Evolutionary conservation across 2,113 vertebrate genomes (phyloP), one percentile per base, ranked within the genome.

Genomic region (Emydocephalus ijimae): DNA sequence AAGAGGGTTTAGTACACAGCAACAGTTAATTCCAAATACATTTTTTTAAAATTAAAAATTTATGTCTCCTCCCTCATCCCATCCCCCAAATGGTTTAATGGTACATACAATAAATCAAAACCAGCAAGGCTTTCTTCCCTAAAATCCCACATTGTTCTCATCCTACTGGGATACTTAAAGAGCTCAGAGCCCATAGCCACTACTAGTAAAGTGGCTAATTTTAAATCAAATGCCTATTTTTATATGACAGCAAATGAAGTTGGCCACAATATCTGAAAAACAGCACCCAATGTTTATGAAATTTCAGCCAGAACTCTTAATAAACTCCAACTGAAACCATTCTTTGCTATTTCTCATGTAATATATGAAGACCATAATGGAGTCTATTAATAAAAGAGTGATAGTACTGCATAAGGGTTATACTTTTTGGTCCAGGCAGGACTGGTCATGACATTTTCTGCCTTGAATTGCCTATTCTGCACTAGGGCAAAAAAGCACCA

Each of bases 1-100:
- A 98, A 97, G 97, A 97, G 96, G 97, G 97, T 97, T 97, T 98
- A 98, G 97, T 98, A 98, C 98, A 98, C 97, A 97, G 97, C 97
- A 98, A 97, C 97, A 98, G 95, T 97, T 97, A 98, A 97, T 97
- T 97, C 95, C 97, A 98, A 98, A 95, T 97, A 98, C 97, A 92
- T 97, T 97, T 96, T 97, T 97, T 97, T 97, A 97, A 96, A 97
- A 93, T 93, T 97, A 97, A 97, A 97, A 98, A 97, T 96, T 96
- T 96, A 93, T 92, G 96, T 94, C 96, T 95, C 97, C 34, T 81
- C 74, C 74, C 69, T 21, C 94, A 85, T 94, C 96, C 69, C 96
- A 97, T 18, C 74, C 74, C 74, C 94, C 96, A 97, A 96, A 96
- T 96, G 96, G 94, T 95, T 97, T 94, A 95, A 97, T 97, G 97